Conservation (phyloP, 1,140 invertebrate genomes). For the Lutraria rhynchaena region DNA sequence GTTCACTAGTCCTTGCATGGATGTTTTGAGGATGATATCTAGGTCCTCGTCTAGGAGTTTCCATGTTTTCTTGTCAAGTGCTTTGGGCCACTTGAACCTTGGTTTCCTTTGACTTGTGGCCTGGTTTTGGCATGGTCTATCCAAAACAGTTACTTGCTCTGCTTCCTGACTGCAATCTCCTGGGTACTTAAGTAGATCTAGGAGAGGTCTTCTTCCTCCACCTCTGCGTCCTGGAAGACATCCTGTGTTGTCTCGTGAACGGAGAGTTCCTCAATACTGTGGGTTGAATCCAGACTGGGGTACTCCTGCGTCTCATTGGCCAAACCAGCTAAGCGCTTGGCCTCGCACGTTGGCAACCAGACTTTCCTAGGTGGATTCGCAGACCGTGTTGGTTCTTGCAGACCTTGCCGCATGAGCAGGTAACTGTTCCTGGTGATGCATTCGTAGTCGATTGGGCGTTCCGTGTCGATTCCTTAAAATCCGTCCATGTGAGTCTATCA, state of each 20-base stretch:
- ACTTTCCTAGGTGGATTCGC: conserved; percentile 24
- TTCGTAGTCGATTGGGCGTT: conserved; percentile 1
- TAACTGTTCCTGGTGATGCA: background rate
- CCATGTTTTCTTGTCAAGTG: conserved; percentile 31
- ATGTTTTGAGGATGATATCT: conserved; percentile 28
- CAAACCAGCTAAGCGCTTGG: conserved; percentile 3
- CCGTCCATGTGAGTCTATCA: conserved; percentile 46
- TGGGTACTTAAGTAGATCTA: conserved; percentile 20
- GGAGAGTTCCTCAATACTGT: conserved; percentile 46
- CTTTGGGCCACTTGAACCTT: conserved; percentile 36
- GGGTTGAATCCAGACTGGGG: conserved; percentile 26
- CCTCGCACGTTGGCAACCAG: conserved; percentile 34
- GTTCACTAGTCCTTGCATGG: too few species aligned
- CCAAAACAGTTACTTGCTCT: conserved; percentile 16
- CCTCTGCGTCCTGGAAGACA: too few species aligned
- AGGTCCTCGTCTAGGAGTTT: conserved; percentile 40
- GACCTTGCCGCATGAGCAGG: conserved; percentile 11
- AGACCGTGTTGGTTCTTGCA: conserved; percentile 34
- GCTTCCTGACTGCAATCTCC: conserved; percentile 8
- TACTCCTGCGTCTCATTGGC: conserved; percentile 39
- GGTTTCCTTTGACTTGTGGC: conserved; percentile 8
- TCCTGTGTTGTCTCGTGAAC: conserved; percentile 26
- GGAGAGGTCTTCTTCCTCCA: conserved; percentile 41
- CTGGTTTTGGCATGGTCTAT: conserved; percentile 13
- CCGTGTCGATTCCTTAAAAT: conserved; percentile 43